Evolutionary conservation across 2,888 invertebrate species (phyloP), one percentile per base, ranked within the genome.

Genomic region (Tethea ocularis): DNA sequence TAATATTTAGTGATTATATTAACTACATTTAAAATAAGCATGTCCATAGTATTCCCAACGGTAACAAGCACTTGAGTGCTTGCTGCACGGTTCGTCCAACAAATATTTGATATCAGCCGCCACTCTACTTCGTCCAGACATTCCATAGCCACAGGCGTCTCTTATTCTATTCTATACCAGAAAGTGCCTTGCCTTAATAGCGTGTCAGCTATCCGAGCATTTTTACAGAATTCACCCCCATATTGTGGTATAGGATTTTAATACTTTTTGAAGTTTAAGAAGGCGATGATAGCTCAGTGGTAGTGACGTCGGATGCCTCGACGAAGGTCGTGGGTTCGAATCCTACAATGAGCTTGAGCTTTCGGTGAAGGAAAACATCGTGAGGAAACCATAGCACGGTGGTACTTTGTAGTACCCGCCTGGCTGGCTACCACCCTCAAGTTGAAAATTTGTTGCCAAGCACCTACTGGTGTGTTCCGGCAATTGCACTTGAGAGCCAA

Each of bases 31-130:
- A 38, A 38, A 38, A 38, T 1, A 38, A 38, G n/a, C 1, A 7
- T n/a, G 7, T 38, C n/a, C 7, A 38, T n/a, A 38, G n/a, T n/a
- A 0, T 38, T 68, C 67, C 61, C 59, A 7, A 15, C 17, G 41
- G 7, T 15, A n/a, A 17, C 41, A 41, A 46, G 15, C 36, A 52
- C 53, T 57, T 54, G 59, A 46, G 58, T 58, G 57, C 20, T 46
- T 58, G 57, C 20, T 46, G 20, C 17, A 17, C 46, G 41, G 33
- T 51, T 58, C 64, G 57, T 61, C 64, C 60, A 62, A 75, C 76
- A 77, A 81, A 82, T 82, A 80, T 80, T 82, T 82, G 74, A 80
- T 77, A 76, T 77, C 71, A 69, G 62, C 52, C 68, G 69, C 62
- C 66, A 64, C 66, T 71, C 64, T 52, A 62, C 61, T 46, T 20